A percentile compares a stretch with the other conserved stretches of the same genome.
Evolutionary conservation across 2,888 invertebrate genomes (phyloP).

Genomic region (Notodonta dromedarius): DNA sequence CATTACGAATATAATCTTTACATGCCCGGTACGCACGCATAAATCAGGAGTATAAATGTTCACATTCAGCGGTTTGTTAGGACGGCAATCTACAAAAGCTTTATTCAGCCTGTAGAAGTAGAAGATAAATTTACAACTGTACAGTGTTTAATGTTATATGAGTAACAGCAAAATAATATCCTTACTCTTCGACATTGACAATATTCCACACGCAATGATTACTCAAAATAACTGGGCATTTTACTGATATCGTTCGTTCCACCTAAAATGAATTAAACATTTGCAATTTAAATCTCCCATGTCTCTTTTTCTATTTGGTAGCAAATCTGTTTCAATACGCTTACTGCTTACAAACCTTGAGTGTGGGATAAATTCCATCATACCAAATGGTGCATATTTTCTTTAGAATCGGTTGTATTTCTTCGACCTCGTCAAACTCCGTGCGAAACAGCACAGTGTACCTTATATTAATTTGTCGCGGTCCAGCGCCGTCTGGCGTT

Average conservation of each 20-base stretch:
- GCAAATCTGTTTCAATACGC: not conserved
- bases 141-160: not conserved
- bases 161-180: conserved; percentile 19
- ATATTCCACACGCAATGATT: conserved; percentile 79
- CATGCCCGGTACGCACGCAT: conserved; percentile 55
- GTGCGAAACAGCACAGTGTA: conserved; percentile 70
- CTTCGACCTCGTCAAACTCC: conserved; percentile 66
- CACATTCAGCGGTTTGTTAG: conserved; percentile 61
- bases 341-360: conserved; percentile 55
- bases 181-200: conserved; percentile 72
- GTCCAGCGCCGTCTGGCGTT: conserved; percentile 67
- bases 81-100: conserved; percentile 65
- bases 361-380: conserved; percentile 75
- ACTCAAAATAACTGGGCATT: conserved; percentile 72
- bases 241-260: conserved; percentile 70
- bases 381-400: conserved; percentile 74
- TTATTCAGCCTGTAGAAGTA: conserved; percentile 63
- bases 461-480: conserved; percentile 64
- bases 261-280: conserved; percentile 52
- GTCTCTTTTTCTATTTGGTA: not conserved
- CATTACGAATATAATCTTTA: conserved; percentile 68
- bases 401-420: conserved; percentile 68
- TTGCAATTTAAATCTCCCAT: not conserved
- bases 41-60: conserved; percentile 71
- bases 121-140: not conserved